Conservation (phyloP, 2,888 invertebrate genomes). For the Dexiosoma caninum region DNA sequence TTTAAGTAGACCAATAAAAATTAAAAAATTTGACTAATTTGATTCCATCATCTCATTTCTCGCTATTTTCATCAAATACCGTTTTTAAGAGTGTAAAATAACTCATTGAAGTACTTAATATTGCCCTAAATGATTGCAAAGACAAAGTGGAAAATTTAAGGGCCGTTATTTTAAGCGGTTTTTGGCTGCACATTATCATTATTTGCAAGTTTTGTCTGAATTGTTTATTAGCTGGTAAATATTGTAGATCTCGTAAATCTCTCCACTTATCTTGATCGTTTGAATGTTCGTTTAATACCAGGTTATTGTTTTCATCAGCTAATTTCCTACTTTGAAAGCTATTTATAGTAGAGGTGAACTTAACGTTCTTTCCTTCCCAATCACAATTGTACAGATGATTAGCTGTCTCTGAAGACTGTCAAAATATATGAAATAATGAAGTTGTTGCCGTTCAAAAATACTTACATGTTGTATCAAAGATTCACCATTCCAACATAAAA, state of each 20-base stretch:
- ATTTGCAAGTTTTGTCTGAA: constrained; percentile 70
- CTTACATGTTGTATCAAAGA: constrained; percentile 75
- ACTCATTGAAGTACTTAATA: constrained; percentile 76
- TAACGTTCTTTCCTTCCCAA: constrained; percentile 70
- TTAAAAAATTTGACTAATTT: constrained; percentile 11
- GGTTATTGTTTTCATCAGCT: background rate
- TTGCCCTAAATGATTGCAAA: constrained; percentile 74
- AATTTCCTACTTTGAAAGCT: constrained; percentile 9
- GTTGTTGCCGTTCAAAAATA: background rate
- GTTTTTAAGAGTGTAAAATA: constrained; percentile 76
- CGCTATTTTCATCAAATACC: constrained; percentile 68
- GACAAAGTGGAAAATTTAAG: constrained; percentile 76
- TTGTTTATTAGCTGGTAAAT: constrained; percentile 65
- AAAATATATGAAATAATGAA: background rate
- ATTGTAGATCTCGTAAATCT: constrained; percentile 5
- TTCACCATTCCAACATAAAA: constrained; percentile 76
- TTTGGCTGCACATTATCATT: constrained; percentile 75
- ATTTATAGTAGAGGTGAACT: background rate
- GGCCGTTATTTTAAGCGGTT: constrained; percentile 74
- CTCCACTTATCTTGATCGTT: background rate
- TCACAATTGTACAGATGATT: constrained; percentile 72
- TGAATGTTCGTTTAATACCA: background rate
- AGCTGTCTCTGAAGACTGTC: constrained; percentile 70
- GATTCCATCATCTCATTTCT: constrained; percentile 23
- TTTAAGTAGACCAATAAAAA: constrained; percentile 29